A percentile compares a stretch with the other conserved stretches of the same genome.
phyloP scores from a whole-genome alignment of 2,797 vertebrate species.

The Hylomyscus alleni region DNA sequence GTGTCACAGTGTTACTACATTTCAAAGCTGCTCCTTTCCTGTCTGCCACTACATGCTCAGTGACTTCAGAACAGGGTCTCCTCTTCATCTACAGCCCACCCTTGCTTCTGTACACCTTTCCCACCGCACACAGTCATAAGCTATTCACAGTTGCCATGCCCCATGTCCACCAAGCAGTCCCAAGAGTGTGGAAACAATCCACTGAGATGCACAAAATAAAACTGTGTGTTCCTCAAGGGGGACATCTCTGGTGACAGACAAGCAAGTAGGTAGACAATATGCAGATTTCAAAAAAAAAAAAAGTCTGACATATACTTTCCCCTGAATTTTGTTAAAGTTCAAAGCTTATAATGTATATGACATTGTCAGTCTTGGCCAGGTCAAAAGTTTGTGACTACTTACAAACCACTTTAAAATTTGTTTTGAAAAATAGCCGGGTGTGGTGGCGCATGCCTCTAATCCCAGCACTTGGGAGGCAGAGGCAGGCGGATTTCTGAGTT shows the following conservation, averaged over 20 bases:
- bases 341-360: conserved; percentile 40
- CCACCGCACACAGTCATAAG: background rate
- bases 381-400: conserved; percentile 25
- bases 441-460: too few relatives aligned
- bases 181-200: background rate
- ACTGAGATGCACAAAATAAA: background rate
- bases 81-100: background rate
- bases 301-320: background rate
- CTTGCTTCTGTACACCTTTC: background rate
- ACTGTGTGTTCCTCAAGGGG: background rate
- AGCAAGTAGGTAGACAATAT: background rate
- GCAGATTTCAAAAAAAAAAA: background rate
- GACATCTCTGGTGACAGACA: background rate
- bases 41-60: background rate
- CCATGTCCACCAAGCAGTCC: background rate
- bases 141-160: background rate
- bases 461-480: too few relatives aligned
- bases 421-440: too few relatives aligned
- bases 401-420: conserved; percentile 63
- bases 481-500: too few relatives aligned
- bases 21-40: background rate
- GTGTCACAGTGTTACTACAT: background rate
- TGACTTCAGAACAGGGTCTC: background rate
- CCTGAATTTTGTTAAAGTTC: conserved; percentile 32
- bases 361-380: background rate